A percentile compares a stretch with the other conserved stretches of the same genome.
phyloP scores from a whole-genome alignment of 2,113 vertebrate genomes.

The Chlorocebus sabaeus region DNA sequence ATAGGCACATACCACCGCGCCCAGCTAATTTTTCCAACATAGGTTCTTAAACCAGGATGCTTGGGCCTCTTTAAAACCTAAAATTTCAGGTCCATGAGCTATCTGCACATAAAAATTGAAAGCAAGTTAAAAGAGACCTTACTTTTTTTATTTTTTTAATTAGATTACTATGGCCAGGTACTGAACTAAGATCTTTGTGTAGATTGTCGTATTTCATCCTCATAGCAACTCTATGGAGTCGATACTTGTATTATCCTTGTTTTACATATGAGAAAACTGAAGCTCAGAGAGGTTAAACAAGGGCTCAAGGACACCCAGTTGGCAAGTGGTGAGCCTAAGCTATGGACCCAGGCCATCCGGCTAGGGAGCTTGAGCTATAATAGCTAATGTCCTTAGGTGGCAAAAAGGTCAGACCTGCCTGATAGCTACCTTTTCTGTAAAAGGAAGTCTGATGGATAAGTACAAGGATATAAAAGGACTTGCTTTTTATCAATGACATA shows the following conservation, averaged over 20 bases:
- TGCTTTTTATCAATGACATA: slow-evolving; percentile 16
- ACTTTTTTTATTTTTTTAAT: not conserved
- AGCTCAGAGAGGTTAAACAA: not conserved
- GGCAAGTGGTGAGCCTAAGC: not conserved
- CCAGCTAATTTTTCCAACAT: not conserved
- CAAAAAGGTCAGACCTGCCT: not conserved
- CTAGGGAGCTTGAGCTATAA: not conserved
- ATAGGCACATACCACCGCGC: accelerated
- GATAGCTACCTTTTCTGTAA: not conserved
- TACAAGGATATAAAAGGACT: not conserved
- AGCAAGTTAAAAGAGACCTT: not conserved
- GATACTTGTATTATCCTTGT: not conserved
- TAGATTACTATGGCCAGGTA: not conserved
- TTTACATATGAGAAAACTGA: not conserved
- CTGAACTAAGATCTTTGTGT: not conserved
- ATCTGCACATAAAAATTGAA: not conserved
- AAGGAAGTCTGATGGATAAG: not conserved
- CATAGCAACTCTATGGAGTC: not conserved
- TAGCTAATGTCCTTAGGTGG: not conserved
- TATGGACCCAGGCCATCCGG: not conserved
- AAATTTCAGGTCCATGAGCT: not conserved
- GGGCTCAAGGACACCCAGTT: not conserved
- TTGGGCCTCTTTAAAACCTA: not conserved
- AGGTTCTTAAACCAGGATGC: not conserved
- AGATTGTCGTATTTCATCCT: not conserved